Percentiles rank a stretch among this genome's conserved stretches.
Conservation (phyloP, 2,797 vertebrate species). For the Sitta carolinensis region DNA sequence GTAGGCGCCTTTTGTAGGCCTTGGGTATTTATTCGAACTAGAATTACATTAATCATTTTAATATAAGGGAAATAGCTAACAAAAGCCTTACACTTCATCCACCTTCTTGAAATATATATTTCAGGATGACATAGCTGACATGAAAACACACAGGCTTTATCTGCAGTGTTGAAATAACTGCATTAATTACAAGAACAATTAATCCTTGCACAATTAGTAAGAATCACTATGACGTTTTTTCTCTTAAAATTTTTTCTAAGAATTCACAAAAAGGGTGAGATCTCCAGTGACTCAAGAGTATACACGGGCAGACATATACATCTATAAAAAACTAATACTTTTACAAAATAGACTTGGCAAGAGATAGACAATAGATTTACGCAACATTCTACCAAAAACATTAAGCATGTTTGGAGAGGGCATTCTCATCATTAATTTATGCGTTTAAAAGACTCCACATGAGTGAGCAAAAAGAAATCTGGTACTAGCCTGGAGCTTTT, state of each 20-base stretch:
- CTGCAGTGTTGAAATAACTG: not conserved
- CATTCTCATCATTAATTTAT: not conserved
- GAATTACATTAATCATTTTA: not conserved
- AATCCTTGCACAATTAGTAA: not conserved
- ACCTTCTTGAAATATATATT: not conserved
- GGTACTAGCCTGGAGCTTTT: not conserved
- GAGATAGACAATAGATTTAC: not conserved
- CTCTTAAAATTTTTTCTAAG: not conserved
- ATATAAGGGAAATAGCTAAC: not conserved
- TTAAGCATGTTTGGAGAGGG: not conserved
- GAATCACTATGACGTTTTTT: not conserved
- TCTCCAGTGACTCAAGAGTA: not conserved
- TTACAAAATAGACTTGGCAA: not conserved
- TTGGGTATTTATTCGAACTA: not conserved
- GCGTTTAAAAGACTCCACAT: not conserved
- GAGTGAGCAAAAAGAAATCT: not conserved
- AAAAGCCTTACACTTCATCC: not conserved
- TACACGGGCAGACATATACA: not conserved
- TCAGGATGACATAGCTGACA: not conserved
- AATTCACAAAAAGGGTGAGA: not conserved
- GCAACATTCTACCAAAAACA: not conserved
- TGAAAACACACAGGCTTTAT: accelerated
- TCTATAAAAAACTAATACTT: not conserved
- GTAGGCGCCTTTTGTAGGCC: not conserved
- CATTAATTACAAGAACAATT: not conserved